Percentiles rank a stretch among this genome's conserved stretches.
Evolutionary conservation across 1,140 invertebrate genomes (phyloP).

Genomic region (Drosophila bifasciata): DNA sequence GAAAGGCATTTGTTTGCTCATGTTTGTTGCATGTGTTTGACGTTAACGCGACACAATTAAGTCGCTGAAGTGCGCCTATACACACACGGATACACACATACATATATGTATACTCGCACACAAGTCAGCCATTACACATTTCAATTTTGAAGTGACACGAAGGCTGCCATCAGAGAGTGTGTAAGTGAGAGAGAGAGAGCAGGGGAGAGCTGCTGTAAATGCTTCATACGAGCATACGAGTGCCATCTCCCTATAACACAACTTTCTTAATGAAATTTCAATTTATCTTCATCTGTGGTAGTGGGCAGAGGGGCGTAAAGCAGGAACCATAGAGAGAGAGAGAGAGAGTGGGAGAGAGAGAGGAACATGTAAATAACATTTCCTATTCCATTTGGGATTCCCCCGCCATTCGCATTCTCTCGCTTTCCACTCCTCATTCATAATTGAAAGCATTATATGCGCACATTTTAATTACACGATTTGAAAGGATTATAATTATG

Average conservation of each 20-base stretch:
- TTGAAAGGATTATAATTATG: conserved; percentile 61
- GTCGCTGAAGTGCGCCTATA: conserved; percentile 77
- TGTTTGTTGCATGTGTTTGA: conserved; percentile 81
- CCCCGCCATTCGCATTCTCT: conserved; percentile 37
- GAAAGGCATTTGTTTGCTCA: conserved; percentile 74
- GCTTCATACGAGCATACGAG: conserved; percentile 8
- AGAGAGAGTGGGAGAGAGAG: conserved; percentile 13
- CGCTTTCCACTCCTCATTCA: conserved; percentile 36
- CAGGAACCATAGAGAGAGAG: conserved; percentile 10
- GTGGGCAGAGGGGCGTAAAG: conserved; percentile 7
- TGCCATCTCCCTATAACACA: conserved; percentile 40
- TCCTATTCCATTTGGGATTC: conserved; percentile 14
- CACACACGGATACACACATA: conserved; percentile 26
- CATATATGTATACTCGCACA: conserved; percentile 17
- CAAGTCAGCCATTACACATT: conserved; percentile 74
- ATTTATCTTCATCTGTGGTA: conserved; percentile 58
- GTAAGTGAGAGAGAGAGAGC: conserved; percentile 6
- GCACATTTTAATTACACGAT: conserved; percentile 77
- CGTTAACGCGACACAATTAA: conserved; percentile 81
- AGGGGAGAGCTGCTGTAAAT: background rate
- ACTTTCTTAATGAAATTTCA: conserved; percentile 81
- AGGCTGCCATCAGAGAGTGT: background rate
- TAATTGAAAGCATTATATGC: conserved; percentile 73
- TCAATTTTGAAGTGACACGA: conserved; percentile 69
- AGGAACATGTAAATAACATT: conserved; percentile 67